Base-by-base conservation (phyloP, 1,140 invertebrate genomes). In the Drosophila lini region DNA sequence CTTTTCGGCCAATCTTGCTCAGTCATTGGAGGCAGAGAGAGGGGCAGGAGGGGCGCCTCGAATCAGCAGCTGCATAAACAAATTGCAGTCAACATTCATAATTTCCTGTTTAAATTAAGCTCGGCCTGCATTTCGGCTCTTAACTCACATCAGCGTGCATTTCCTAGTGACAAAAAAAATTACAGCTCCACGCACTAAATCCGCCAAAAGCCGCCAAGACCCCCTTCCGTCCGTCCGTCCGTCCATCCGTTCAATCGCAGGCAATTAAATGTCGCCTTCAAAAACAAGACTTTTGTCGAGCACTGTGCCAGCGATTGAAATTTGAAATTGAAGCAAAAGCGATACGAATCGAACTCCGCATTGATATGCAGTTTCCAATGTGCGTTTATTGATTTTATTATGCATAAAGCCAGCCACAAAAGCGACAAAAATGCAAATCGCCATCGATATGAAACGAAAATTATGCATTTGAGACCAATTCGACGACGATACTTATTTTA, bases 31-130 rank as follows among this genome's bases (percentile, higher is more conserved):
- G 42, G 28, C 10, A 10, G 16, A 28, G 11, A 11, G 19, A 41
- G 47, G 22, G 34, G 34, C 9, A 57, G 3, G 19, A 9, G n/a
- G 34, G 58, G 55, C 22, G n/a, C 50, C 32, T 55, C 69, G 84
- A 80, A 62, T 89, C 84, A 89, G 80, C 84, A 89, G 84, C 84
- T 89, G 84, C 85, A 89, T 84, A 89, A 84, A 89, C 84, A 89
- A 89, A 88, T 88, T 88, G 83, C 83, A 89, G 84, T 89, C 83
- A 88, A 90, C 84, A 89, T 90, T 89, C 84, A 89, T 88, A 88
- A 89, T 89, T 89, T 89, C 84, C 84, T 89, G 84, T 89, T 90
- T 89, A 89, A 89, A 89, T 89, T 90, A 84, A 89, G 88, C 67
- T 81, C 78, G 74, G 80, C 85, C 84, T 50, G 81, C 60, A 70